A percentile compares a stretch with the other conserved stretches of the same genome.
phyloP scores from a whole-genome alignment of 2,888 invertebrate genomes.

The Tenthredo distinguenda region DNA sequence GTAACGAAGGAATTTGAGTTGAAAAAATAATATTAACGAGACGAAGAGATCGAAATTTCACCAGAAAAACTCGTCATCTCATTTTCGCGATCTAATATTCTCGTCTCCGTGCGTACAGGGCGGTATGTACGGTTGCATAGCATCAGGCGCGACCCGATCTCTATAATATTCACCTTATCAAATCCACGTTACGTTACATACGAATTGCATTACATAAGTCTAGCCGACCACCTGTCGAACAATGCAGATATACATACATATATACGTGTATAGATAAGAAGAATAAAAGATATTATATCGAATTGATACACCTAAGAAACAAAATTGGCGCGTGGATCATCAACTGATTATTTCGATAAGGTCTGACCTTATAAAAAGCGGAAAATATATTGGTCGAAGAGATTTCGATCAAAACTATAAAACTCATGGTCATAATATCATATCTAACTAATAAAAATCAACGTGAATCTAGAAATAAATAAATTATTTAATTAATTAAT shows the following conservation, averaged over 20 bases:
- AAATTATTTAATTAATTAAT: constrained; percentile 44
- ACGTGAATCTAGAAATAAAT: not conserved
- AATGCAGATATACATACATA: not conserved
- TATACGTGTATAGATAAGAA: not conserved
- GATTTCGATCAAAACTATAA: no score
- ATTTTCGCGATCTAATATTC: no score
- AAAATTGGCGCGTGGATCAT: no score
- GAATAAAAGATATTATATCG: not conserved
- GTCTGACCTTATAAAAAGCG: no score
- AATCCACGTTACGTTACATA: not conserved
- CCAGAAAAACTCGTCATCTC: no score
- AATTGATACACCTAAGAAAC: no score
- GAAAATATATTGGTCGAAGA: no score
- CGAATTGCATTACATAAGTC: not conserved
- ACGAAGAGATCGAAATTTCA: no score
- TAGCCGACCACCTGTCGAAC: not conserved
- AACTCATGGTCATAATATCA: no score
- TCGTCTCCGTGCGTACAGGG: not conserved
- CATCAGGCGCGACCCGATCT: not conserved
- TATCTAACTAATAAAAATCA: not conserved
- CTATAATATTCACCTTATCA: not conserved
- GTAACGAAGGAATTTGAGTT: no score
- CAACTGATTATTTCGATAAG: no score
- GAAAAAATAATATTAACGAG: no score
- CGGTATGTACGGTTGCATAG: not conserved